Evolutionary conservation across 2,888 invertebrate species (phyloP).

Genomic region (Drosophila meridionalis): DNA sequence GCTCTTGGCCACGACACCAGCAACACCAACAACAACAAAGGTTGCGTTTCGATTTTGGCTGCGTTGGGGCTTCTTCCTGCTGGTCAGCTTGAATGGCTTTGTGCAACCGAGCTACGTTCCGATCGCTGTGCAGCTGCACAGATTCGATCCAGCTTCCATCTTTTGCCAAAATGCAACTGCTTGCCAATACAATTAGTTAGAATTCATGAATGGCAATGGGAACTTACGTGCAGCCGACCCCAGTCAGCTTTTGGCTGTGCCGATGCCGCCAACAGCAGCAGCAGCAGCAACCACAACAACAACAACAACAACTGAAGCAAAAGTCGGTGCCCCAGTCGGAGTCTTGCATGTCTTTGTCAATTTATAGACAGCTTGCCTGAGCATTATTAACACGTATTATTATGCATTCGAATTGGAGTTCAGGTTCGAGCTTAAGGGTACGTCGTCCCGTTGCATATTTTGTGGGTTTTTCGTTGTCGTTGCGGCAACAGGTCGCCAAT

Average conservation of each 20-base stretch:
- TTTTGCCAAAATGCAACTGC: constrained; percentile 66
- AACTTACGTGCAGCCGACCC: constrained; percentile 53
- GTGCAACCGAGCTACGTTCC: constrained; percentile 60
- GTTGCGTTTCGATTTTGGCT: constrained; percentile 53
- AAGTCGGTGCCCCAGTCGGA: constrained; percentile 38
- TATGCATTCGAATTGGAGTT: constrained; percentile 60
- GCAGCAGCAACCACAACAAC: constrained; percentile 18
- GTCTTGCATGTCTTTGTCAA: constrained; percentile 83
- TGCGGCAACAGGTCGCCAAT: constrained; percentile 32
- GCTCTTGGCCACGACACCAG: constrained; percentile 43
- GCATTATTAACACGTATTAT: constrained; percentile 82
- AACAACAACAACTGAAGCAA: constrained; percentile 24
- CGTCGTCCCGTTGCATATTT: constrained; percentile 49
- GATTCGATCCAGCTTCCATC: constrained; percentile 70
- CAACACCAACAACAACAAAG: constrained; percentile 31
- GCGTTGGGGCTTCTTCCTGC: constrained; percentile 60
- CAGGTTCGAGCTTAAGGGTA: constrained; percentile 38
- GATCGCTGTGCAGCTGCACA: constrained; percentile 80
- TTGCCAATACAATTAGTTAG: constrained; percentile 83
- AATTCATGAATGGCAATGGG: constrained; percentile 79
- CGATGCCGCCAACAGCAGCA: constrained; percentile 35
- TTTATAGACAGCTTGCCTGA: constrained; percentile 81
- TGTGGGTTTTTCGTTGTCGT: constrained; percentile 59
- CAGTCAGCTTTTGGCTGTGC: constrained; percentile 68
- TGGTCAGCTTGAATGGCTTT: constrained; percentile 45